Percentiles rank a stretch among this genome's conserved stretches.
Conservation (phyloP, 1,140 invertebrate genomes). For the Nasonia vitripennis region DNA sequence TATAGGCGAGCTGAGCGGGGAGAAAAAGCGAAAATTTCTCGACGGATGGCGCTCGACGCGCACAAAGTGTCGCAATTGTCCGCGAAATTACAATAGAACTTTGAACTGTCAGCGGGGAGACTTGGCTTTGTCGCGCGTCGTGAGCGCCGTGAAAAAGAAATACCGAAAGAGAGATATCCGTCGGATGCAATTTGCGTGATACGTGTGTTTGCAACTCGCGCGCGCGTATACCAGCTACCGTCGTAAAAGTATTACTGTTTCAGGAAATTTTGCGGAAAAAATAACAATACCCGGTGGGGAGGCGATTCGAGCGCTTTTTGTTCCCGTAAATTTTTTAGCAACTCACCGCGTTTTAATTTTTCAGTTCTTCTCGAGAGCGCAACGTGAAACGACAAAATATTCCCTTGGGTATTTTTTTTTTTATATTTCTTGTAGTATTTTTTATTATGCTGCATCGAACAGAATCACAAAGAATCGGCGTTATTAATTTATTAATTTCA, state of each 20-base stretch:
- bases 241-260: neutral
- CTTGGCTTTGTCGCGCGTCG: slow-evolving; percentile 15
- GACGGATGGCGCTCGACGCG: neutral
- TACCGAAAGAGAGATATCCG: neutral
- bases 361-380: no score
- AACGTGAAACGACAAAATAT: no score
- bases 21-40: neutral
- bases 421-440: no score
- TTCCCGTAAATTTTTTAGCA: no score
- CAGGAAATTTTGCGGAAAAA: neutral
- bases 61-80: neutral
- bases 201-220: neutral
- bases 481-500: no score
- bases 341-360: no score
- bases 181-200: neutral
- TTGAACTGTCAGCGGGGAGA: neutral
- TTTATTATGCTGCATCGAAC: no score
- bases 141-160: no score
- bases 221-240: neutral
- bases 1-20: neutral
- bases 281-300: no score
- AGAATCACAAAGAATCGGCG: no score
- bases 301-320: no score
- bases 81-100: slow-evolving; percentile 5
- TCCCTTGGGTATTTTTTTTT: no score